Percentiles rank a stretch among this genome's conserved stretches.
phyloP scores from a whole-genome alignment of 1,140 invertebrate genomes.

The Acromyrmex heyeri region DNA sequence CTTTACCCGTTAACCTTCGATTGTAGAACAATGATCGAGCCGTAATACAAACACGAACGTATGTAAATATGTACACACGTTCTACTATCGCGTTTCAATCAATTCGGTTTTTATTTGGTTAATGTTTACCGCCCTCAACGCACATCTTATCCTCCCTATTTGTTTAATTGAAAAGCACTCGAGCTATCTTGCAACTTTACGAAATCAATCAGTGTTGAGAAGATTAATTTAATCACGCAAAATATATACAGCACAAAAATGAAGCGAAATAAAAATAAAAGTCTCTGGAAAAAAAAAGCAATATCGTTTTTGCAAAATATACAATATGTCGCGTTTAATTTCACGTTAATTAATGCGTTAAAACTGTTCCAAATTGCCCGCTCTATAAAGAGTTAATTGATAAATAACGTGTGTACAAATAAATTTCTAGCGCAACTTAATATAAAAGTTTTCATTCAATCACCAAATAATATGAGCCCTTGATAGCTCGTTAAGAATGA shows the following conservation, averaged over 20 bases:
- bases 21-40: slow-evolving; percentile 23
- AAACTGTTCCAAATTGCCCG: background rate
- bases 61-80: slow-evolving; percentile 14
- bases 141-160: background rate
- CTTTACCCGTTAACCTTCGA: slow-evolving; percentile 17
- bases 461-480: background rate
- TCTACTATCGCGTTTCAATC: background rate
- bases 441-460: slow-evolving; percentile 32
- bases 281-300: background rate
- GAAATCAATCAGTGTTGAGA: too few species aligned
- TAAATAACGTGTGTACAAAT: slow-evolving; percentile 22
- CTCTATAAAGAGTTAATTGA: slow-evolving; percentile 11
- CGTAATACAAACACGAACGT: slow-evolving; percentile 11
- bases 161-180: background rate
- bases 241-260: background rate
- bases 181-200: background rate
- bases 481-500: slow-evolving; percentile 30
- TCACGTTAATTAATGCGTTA: background rate
- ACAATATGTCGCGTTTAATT: background rate
- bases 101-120: slow-evolving; percentile 28
- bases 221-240: background rate
- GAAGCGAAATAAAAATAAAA: background rate
- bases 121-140: background rate
- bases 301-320: background rate
- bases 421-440: slow-evolving; percentile 28